Evolutionary conservation across 2,888 invertebrate species (phyloP).

Genomic region (Dasypolia templi): DNA sequence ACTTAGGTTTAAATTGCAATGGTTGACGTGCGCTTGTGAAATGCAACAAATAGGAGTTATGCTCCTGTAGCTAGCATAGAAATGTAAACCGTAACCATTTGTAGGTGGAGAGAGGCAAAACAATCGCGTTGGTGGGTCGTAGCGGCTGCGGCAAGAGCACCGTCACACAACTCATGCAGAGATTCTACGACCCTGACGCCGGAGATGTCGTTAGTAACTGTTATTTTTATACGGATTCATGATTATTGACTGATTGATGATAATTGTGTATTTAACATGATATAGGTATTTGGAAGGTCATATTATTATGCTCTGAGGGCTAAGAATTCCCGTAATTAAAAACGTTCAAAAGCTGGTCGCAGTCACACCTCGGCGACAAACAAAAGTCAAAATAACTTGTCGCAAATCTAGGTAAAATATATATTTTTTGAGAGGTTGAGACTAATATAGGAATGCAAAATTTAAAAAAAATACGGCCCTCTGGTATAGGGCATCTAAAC

Average conservation of each 20-base stretch:
- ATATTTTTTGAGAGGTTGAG: too few species aligned
- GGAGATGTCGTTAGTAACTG: constrained; percentile 89
- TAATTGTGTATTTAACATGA: too few species aligned
- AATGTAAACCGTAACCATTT: constrained; percentile 24
- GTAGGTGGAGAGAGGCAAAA: constrained; percentile 89
- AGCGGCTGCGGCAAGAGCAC: constrained; percentile 97
- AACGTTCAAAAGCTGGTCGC: too few species aligned
- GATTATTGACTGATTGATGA: background rate
- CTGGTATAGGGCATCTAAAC: background rate
- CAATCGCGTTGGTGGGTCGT: constrained; percentile 93
- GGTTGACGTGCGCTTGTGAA: background rate
- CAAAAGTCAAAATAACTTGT: too few species aligned
- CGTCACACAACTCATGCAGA: constrained; percentile 93
- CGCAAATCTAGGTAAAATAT: too few species aligned
- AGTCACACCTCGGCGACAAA: too few species aligned
- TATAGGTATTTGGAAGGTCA: background rate
- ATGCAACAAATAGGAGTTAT: background rate
- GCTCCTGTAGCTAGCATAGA: background rate
- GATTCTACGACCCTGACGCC: constrained; percentile 94
- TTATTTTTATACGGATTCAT: background rate
- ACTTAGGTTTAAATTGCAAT: background rate
- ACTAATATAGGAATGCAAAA: too few species aligned
- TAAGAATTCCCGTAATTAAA: too few species aligned
- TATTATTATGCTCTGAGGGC: background rate
- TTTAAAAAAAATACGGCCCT: too few species aligned